Percentiles rank a stretch among this genome's conserved stretches.
Conservation (phyloP, 2,888 invertebrate genomes). For the Tenthredo notha region DNA sequence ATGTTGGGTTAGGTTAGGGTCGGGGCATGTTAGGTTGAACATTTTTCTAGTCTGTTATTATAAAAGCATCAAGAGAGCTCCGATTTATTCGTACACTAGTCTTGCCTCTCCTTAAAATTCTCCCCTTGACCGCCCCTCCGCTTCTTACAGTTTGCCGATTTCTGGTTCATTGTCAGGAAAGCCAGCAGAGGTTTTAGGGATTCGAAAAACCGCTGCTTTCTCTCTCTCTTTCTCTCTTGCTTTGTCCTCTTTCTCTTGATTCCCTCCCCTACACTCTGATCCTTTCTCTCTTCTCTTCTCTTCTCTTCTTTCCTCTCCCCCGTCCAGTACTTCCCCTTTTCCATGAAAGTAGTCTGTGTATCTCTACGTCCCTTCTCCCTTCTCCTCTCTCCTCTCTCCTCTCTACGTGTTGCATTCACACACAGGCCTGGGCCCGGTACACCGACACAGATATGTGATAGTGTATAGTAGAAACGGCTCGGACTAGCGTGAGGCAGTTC, state of each 20-base stretch:
- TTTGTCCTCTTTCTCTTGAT: conserved; percentile 8
- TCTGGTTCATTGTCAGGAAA: background rate
- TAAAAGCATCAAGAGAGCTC: conserved; percentile 8
- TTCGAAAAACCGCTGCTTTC: conserved; percentile 23
- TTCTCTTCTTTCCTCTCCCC: conserved; percentile 36
- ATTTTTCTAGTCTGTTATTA: background rate
- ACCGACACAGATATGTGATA: background rate
- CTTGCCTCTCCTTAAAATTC: background rate
- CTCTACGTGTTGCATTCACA: background rate
- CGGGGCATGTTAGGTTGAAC: background rate
- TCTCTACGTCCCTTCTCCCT: conserved; percentile 7
- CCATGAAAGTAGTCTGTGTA: conserved; percentile 29
- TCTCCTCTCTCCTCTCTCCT: background rate
- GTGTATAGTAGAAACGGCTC: background rate
- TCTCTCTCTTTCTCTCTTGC: background rate
- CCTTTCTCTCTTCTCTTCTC: conserved; percentile 50
- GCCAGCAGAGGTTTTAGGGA: background rate
- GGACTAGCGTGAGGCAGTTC: conserved; percentile 29
- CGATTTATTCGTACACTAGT: background rate
- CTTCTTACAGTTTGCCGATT: background rate
- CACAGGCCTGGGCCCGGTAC: background rate
- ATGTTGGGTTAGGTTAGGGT: background rate
- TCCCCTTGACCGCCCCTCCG: background rate
- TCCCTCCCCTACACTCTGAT: background rate
- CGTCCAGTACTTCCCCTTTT: conserved; percentile 26